Conservation (phyloP, 2,113 vertebrate species). For the Zingel zingel region DNA sequence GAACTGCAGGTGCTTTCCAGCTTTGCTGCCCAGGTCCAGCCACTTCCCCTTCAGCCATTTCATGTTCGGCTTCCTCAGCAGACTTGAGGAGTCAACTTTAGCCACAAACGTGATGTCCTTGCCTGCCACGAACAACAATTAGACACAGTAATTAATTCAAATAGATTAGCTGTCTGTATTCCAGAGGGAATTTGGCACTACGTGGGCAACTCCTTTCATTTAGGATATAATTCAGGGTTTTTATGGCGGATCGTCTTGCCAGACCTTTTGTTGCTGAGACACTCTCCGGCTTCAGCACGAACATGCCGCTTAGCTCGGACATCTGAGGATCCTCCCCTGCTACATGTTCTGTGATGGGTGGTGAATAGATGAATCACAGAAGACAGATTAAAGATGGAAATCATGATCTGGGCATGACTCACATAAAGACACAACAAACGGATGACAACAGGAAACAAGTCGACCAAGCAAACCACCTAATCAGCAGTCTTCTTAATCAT, state of each 20-base stretch:
- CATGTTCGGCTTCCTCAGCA: constrained; percentile 83
- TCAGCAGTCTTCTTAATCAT: background rate
- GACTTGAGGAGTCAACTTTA: constrained; percentile 86
- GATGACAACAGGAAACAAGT: constrained; percentile 31
- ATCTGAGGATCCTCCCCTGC: constrained; percentile 71
- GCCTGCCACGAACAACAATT: constrained; percentile 75
- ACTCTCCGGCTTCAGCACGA: constrained; percentile 85
- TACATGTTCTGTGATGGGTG: constrained; percentile 55
- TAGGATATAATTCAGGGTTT: constrained; percentile 31
- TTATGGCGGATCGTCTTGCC: background rate
- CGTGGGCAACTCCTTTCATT: constrained; percentile 3
- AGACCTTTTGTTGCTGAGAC: constrained; percentile 81
- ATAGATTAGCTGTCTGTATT: background rate
- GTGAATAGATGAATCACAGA: constrained; percentile 24
- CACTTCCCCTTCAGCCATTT: constrained; percentile 97
- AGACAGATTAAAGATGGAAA: constrained; percentile 31
- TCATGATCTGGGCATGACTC: background rate
- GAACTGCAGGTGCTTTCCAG: constrained; percentile 89
- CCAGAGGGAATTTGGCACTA: constrained; percentile 6
- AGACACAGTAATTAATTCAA: constrained; percentile 15
- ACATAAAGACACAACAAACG: constrained; percentile 10
- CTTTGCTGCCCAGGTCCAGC: constrained; percentile 90
- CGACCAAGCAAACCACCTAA: constrained; percentile 66
- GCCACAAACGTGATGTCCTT: constrained; percentile 81
- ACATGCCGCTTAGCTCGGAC: constrained; percentile 83